Base-by-base conservation (phyloP, 2,888 invertebrate species). In the Diplolepis rosae region DNA sequence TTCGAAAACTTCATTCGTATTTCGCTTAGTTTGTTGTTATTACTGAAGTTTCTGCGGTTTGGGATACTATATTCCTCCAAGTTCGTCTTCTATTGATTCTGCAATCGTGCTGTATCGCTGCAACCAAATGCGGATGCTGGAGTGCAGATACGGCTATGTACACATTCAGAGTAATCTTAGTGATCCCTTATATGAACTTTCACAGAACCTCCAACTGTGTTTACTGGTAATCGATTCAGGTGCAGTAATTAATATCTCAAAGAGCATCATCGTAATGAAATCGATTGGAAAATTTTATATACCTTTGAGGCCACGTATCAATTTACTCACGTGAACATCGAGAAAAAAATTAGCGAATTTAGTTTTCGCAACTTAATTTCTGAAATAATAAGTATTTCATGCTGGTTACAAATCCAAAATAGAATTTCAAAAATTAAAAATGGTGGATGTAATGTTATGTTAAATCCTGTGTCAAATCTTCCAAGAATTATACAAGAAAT, bases 161-260 rank as follows among this genome's bases (percentile, higher is more conserved):
- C 56, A 27, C 27, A 61, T 22, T 39, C 9, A 24, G 7, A 61
- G 39, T 39, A 15, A 42, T 42, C 39, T 61, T 24, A 7, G 9
- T n/a, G 61, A 61, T 61, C 61, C 61, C 61, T 61, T 27, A 39
- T n/a, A n/a, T 39, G 39, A 61, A 61, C 61, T 61, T 61, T 61
- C 61, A 24, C 61, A 61, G 61, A 39, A 61, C 39, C 39, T 61
- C n/a, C 9, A 61, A 61, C 27, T 61, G 39, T 24, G 39, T 24
- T 61, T 42, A 61, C 39, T 61, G 39, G 9, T 39, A 61, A 61
- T 61, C 39, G 61, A 61, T 61, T 39, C 15, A 61, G 15, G 61
- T 39, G 39, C 24, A 61, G 39, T 42, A 61, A 61, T 61, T 39
- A 61, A 61, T 42, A 42, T 61, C 61, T 61, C 39, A 27, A 39